phyloP scores from a whole-genome alignment of 2,113 vertebrate genomes.

The Rallus limicola region DNA sequence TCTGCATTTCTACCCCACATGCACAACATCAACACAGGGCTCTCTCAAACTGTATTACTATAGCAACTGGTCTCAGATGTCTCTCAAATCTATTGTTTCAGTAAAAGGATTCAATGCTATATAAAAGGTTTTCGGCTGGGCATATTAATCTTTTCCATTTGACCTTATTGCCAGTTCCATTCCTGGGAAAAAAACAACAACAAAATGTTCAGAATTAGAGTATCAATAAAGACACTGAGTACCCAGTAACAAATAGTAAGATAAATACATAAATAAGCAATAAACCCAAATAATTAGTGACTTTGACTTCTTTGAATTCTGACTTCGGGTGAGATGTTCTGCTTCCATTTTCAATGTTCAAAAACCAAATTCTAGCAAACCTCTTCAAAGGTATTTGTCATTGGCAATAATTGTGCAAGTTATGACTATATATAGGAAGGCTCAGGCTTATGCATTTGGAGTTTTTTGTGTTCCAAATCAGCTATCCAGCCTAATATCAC shows the following conservation, averaged over 20 bases:
- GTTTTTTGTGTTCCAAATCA: neutral
- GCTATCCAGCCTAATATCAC: neutral
- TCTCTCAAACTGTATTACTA: conserved; percentile 23
- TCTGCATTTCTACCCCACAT: conserved; percentile 10
- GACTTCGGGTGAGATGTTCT: neutral
- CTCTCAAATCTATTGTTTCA: neutral
- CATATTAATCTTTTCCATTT: neutral
- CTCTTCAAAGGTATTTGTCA: neutral
- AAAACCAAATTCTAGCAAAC: neutral
- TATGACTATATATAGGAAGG: neutral
- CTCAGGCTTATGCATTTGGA: neutral
- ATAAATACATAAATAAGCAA: neutral
- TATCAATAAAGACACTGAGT: neutral
- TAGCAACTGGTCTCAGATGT: conserved; percentile 34
- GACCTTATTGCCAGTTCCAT: neutral
- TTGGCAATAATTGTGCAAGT: neutral
- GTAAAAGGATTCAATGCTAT: neutral
- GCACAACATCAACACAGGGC: neutral
- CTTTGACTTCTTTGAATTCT: neutral
- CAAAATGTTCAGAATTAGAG: neutral
- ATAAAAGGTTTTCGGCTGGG: neutral
- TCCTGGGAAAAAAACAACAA: neutral
- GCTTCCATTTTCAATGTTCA: neutral
- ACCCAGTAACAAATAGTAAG: neutral
- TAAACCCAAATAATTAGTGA: neutral